These are phyloP conservation scores for Spodoptera frugiperda DNA, from an alignment of 1,140 invertebrate genomes.

Conservation along the genomic window DNA sequence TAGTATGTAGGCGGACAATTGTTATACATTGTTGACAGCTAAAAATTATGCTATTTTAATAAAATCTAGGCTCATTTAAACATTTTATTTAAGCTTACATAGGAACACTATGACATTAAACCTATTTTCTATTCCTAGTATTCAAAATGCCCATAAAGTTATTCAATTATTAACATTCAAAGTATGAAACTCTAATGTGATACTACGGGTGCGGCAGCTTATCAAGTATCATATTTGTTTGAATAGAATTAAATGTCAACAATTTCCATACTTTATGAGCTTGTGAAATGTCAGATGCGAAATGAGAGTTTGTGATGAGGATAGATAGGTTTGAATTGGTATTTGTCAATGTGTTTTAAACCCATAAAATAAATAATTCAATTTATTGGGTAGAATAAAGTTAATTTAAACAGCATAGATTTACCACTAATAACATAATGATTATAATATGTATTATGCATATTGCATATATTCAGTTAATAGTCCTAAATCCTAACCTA, in stretches of 20 bases:
- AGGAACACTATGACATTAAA: background rate
- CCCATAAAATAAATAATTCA: background rate
- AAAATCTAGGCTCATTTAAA: background rate
- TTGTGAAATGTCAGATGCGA: slow-evolving; percentile 28
- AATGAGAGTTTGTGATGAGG: background rate
- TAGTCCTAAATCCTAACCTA: too few relatives aligned
- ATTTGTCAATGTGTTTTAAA: background rate
- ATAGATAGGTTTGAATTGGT: too few relatives aligned
- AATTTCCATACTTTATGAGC: slow-evolving; percentile 27
- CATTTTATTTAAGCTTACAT: background rate
- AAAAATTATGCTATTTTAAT: background rate
- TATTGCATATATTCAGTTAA: too few relatives aligned
- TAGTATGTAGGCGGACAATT: too few relatives aligned
- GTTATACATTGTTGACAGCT: background rate
- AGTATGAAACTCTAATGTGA: background rate
- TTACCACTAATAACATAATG: too few relatives aligned
- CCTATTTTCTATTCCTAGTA: background rate
- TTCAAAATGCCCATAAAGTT: background rate
- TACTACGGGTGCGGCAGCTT: slow-evolving; percentile 22
- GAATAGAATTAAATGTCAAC: slow-evolving; percentile 17
- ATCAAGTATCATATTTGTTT: slow-evolving; percentile 29
- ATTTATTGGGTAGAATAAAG: too few relatives aligned
- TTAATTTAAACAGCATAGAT: too few relatives aligned
- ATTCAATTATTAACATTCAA: background rate
- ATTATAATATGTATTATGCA: too few relatives aligned